Conservation (phyloP, 2,888 invertebrate species). For the Hetaerina titia region DNA sequence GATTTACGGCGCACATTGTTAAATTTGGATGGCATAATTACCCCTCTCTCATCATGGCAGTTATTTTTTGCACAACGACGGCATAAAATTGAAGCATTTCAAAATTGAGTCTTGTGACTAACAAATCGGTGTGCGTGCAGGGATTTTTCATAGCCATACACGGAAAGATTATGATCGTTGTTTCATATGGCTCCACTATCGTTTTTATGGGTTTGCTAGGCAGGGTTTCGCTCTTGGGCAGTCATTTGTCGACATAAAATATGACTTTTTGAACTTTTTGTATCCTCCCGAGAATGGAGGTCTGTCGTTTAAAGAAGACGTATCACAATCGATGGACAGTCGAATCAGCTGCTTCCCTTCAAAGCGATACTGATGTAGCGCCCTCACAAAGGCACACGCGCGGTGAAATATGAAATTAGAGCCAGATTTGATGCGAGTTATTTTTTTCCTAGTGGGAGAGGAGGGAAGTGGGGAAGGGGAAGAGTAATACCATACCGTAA, state of each 20-base stretch:
- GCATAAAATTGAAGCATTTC: no score
- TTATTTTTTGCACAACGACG: no score
- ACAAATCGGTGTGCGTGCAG: neutral
- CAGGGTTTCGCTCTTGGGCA: neutral
- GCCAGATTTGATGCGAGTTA: neutral
- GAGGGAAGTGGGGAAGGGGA: neutral
- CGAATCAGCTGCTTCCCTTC: neutral
- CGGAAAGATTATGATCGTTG: neutral
- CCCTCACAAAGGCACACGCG: neutral
- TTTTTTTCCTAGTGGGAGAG: neutral
- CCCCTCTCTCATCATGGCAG: no score
- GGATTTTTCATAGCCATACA: neutral
- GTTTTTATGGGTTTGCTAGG: neutral
- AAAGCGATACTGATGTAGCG: neutral
- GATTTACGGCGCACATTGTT: no score
- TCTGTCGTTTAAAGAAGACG: slow-evolving; percentile 13
- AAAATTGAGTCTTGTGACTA: no score
- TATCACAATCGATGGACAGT: neutral
- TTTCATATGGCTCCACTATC: neutral
- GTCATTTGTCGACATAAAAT: neutral
- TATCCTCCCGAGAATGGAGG: neutral
- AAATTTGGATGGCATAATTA: no score
- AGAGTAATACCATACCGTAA: neutral
- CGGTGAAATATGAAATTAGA: neutral
- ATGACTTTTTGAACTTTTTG: neutral